Evolutionary conservation across 2,888 invertebrate genomes (phyloP).

Genomic region (Carabus problematicus): DNA sequence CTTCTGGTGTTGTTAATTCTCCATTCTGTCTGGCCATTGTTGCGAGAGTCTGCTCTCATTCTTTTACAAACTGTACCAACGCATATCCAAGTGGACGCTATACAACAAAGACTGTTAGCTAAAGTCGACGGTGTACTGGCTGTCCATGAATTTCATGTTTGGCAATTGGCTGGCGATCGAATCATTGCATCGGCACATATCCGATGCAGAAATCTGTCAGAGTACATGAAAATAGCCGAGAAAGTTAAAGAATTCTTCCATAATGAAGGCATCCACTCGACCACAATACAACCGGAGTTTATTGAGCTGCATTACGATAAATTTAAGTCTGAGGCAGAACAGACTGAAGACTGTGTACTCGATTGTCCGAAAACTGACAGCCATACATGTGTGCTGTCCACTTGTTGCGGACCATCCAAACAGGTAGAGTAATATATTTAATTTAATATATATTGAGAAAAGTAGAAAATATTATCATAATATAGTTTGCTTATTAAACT

Average conservation of each 20-base stretch:
- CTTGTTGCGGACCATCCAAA: conserved; percentile 86
- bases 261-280: conserved; percentile 97
- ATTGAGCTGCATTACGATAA: conserved; percentile 68
- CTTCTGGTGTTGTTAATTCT: conserved; percentile 86
- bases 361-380: conserved; percentile 81
- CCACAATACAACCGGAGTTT: conserved; percentile 98
- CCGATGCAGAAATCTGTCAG: conserved; percentile 90
- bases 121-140: conserved; percentile 94
- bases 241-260: conserved; percentile 98
- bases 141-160: conserved; percentile 97
- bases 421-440: conserved; percentile 66
- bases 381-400: conserved; percentile 79
- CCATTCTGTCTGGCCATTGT: conserved; percentile 88
- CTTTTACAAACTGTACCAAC: conserved; percentile 98
- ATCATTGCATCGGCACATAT: conserved; percentile 98
- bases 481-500: no score
- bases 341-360: conserved; percentile 77
- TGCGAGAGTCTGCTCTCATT: conserved; percentile 93
- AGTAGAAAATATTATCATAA: no score
- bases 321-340: conserved; percentile 58
- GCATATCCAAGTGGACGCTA: conserved; percentile 93
- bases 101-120: conserved; percentile 84
- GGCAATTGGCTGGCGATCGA: conserved; percentile 96
- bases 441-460: no score
- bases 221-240: conserved; percentile 97